These are phyloP conservation scores for Ericerus pela DNA, from an alignment of 1,140 invertebrate species.

Conservation along the genomic window DNA sequence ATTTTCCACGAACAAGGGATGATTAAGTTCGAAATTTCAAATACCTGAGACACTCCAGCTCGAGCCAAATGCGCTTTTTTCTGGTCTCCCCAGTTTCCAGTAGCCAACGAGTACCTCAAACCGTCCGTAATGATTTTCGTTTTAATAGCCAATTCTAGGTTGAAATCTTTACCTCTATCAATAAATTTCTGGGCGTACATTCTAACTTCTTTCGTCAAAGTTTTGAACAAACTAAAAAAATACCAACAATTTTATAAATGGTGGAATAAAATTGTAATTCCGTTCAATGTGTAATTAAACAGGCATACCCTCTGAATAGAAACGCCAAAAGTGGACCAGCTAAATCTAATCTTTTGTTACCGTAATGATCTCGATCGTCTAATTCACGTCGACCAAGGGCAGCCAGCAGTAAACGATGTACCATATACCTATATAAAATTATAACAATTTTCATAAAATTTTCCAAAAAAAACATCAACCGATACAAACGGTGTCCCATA, in stretches of 20 bases:
- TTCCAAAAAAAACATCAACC: too few relatives aligned
- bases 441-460: constrained; percentile 14
- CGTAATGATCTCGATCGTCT: constrained; percentile 98
- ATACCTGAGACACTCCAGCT: constrained; percentile 83
- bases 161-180: constrained; percentile 95
- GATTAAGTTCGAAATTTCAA: too few relatives aligned
- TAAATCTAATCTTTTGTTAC: constrained; percentile 93
- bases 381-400: constrained; percentile 88
- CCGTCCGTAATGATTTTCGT: constrained; percentile 97
- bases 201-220: constrained; percentile 86
- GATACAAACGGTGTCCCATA: too few relatives aligned
- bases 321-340: constrained; percentile 93
- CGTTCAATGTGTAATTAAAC: neutral
- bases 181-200: constrained; percentile 99
- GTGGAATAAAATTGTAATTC: neutral
- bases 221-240: constrained; percentile 58
- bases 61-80: constrained; percentile 97
- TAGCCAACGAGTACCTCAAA: constrained; percentile 91
- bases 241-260: constrained; percentile 1
- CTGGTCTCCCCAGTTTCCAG: constrained; percentile 99
- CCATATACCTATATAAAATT: constrained; percentile 67
- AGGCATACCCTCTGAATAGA: constrained; percentile 63
- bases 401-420: constrained; percentile 83
- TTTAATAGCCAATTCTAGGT: constrained; percentile 91
- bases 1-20: too few relatives aligned